Conservation (phyloP, 1,140 invertebrate species). For the Leptopilina boulardi region DNA sequence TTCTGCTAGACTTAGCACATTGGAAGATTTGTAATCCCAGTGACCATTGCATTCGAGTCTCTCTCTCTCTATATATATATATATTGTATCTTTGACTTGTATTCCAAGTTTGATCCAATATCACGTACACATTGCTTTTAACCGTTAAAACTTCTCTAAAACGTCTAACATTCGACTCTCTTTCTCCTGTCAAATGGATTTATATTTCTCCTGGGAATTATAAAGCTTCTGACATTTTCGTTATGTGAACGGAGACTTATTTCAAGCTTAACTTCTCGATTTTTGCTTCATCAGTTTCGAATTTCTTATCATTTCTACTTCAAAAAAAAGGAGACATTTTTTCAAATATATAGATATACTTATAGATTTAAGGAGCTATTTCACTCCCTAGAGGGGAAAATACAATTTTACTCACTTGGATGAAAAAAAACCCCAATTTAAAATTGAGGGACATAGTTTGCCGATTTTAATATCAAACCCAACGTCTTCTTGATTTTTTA, state of each 20-base stretch:
- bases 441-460: no score
- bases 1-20: slow-evolving; percentile 3
- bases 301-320: neutral
- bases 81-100: neutral
- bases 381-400: no score
- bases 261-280: neutral
- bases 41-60: neutral
- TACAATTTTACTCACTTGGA: neutral
- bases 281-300: slow-evolving; percentile 1
- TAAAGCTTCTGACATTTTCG: slow-evolving; percentile 15
- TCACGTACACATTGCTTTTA: slow-evolving; percentile 6
- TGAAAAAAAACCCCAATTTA: no score
- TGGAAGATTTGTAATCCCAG: neutral
- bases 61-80: no score
- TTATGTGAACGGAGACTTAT: neutral
- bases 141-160: slow-evolving; percentile 16
- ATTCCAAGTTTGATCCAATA: slow-evolving; percentile 7
- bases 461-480: no score
- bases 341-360: no score
- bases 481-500: no score
- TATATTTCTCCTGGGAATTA: neutral
- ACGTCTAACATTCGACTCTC: slow-evolving; percentile 1
- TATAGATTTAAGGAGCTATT: no score
- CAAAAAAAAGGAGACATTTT: neutral
- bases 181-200: slow-evolving; percentile 14